Base-by-base conservation (phyloP, 2,888 invertebrate species). In the Seira sanloemensis region DNA sequence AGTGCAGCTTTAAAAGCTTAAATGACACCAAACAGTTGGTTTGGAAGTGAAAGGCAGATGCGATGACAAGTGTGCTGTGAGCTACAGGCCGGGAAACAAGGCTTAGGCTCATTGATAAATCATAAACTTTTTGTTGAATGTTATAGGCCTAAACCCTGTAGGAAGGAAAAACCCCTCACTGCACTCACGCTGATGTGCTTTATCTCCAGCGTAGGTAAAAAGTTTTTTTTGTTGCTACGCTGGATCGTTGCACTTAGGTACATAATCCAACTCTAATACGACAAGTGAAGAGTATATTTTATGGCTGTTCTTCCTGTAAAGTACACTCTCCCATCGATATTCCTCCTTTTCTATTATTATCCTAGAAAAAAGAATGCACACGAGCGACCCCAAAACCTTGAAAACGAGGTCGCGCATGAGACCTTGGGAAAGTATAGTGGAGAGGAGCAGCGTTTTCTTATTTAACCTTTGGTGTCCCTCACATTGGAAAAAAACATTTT, bases 351-450 rank as follows among this genome's bases (percentile, higher is more conserved):
- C 37, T 46, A 62, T 62, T 62, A 62, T 62, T 62, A 71, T 62
- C 65, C 18, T 23, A 4, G 23, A 69, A 69, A 76, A 81, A 81
- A 81, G 71, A 76, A 81, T 81, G 81, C 75, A 81, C 81, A 81
- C 81, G 81, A 75, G 81, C 81, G 75, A 65, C 75, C 65, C 26
- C 37, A 19, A 58, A 76, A 69, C 81, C 81, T 81, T 81, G 81
- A 65, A 75, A 81, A 75, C 75, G 81, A 76, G 81, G 81, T 76
- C 81, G 75, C 68, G 54, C 75, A 81, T 75, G 75, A 75, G 81
- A 74, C 80, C 80, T 62, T 9, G 62, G 21, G 19, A 62, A 62
- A 62, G 62, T 62, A 62, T 23, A 5, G 62, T 5, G 23, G n/a
- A 58, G 2, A 58, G 62, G 21, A 62, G 62, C 62, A 62, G 19